Percentiles rank a stretch among this genome's conserved stretches.
Conservation (phyloP, 2,888 invertebrate genomes). For the Agrochola circellaris region DNA sequence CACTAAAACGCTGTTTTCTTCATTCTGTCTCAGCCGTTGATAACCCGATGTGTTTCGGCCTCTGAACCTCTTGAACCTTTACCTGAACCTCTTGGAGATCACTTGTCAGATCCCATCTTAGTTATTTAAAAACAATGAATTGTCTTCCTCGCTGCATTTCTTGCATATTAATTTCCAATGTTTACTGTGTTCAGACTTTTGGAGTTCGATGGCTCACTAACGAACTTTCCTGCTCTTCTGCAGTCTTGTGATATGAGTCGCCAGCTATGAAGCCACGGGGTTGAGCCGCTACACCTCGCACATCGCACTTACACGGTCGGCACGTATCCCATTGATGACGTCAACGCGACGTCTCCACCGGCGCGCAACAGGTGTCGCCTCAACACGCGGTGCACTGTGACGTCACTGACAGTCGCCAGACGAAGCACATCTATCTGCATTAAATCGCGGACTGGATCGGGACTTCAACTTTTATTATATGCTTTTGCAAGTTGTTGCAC, state of each 20-base stretch:
- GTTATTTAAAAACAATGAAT: neutral
- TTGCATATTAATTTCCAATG: neutral
- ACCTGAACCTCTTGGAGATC: too few species aligned
- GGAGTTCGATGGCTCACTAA: neutral
- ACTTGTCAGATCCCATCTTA: neutral
- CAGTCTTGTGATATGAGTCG: neutral
- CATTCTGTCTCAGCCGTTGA: neutral
- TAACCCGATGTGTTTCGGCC: neutral
- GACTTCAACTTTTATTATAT: neutral
- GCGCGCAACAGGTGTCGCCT: conserved; percentile 1
- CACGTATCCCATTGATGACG: neutral
- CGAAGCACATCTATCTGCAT: neutral
- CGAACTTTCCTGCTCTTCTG: neutral
- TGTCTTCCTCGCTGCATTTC: neutral
- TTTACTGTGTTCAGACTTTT: neutral
- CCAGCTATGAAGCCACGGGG: neutral
- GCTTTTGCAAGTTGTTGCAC: neutral
- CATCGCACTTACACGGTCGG: neutral
- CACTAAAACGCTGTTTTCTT: neutral
- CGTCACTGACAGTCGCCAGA: neutral
- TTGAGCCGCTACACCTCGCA: neutral
- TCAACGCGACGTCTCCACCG: neutral
- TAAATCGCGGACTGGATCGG: neutral
- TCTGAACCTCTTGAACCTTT: too few species aligned
- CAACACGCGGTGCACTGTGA: neutral